Evolutionary conservation across 2,113 vertebrate species (phyloP).

Genomic region (Empidonax alnorum): DNA sequence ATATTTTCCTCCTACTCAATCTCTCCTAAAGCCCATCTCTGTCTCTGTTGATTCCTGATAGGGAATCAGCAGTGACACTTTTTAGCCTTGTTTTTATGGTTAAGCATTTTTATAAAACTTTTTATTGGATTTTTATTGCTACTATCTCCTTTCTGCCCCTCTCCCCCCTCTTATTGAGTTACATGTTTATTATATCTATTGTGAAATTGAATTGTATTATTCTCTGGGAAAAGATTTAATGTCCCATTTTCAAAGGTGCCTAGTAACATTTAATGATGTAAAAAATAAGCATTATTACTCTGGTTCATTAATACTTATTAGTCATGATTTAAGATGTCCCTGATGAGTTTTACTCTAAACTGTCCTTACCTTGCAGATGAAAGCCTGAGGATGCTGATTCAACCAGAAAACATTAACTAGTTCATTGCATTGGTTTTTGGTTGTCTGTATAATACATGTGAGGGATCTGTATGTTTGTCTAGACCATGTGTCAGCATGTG

Average conservation of each 20-base stretch:
- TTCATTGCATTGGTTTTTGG: background rate
- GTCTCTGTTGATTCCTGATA: constrained; percentile 27
- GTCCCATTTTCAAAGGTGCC: background rate
- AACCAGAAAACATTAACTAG: background rate
- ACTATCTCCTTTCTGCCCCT: background rate
- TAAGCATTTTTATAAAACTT: constrained; percentile 35
- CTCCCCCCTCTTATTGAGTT: background rate
- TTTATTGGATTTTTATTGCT: constrained; percentile 41
- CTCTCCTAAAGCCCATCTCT: constrained; percentile 9
- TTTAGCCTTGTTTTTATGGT: constrained; percentile 29
- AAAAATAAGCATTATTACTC: constrained; percentile 21
- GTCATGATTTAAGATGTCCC: background rate
- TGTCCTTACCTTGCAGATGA: background rate
- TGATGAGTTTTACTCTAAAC: background rate
- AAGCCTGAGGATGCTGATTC: background rate
- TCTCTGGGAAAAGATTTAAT: background rate
- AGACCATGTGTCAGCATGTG: background rate
- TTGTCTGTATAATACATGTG: background rate
- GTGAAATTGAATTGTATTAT: constrained; percentile 2
- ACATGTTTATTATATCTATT: background rate
- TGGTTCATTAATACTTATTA: background rate
- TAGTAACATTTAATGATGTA: background rate
- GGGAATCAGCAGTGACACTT: constrained; percentile 17
- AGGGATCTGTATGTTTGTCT: background rate
- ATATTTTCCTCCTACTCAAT: constrained; percentile 27